Evolutionary conservation across 1,140 invertebrate species (phyloP).

Genomic region (Teleogryllus occipitalis): DNA sequence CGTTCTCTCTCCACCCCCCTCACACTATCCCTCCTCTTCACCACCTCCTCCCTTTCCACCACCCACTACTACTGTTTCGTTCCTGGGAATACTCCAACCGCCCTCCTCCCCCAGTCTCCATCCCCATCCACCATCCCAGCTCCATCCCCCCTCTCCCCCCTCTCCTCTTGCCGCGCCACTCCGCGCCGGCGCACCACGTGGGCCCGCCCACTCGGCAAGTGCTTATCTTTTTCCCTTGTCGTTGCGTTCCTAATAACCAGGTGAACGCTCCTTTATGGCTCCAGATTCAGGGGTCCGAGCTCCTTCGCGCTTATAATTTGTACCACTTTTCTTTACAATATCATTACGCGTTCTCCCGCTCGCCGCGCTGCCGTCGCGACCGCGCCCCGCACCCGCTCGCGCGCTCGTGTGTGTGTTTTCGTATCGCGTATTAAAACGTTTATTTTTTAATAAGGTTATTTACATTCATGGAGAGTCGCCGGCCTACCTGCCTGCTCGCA

Average conservation of each 20-base stretch:
- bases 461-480: not conserved
- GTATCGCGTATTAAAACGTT: constrained; percentile 1
- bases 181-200: too few species aligned
- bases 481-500: not conserved
- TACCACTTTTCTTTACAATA: constrained; percentile 5
- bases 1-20: too few species aligned
- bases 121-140: not conserved
- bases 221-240: not conserved
- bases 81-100: too few species aligned
- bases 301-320: not conserved
- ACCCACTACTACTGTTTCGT: too few species aligned
- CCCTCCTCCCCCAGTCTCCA: not conserved
- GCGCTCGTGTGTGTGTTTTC: not conserved
- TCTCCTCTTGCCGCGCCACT: too few species aligned
- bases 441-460: constrained; percentile 1
- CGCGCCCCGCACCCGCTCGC: too few species aligned
- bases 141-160: too few species aligned
- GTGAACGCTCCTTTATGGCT: constrained; percentile 3
- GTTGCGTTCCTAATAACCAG: not conserved
- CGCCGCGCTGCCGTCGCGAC: not conserved
- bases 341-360: not conserved
- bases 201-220: not conserved
- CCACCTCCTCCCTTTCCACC: not conserved
- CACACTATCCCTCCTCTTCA: not conserved
- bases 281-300: not conserved